Base-by-base conservation (phyloP, 2,797 vertebrate species). In the Chloroceryle amazona region DNA sequence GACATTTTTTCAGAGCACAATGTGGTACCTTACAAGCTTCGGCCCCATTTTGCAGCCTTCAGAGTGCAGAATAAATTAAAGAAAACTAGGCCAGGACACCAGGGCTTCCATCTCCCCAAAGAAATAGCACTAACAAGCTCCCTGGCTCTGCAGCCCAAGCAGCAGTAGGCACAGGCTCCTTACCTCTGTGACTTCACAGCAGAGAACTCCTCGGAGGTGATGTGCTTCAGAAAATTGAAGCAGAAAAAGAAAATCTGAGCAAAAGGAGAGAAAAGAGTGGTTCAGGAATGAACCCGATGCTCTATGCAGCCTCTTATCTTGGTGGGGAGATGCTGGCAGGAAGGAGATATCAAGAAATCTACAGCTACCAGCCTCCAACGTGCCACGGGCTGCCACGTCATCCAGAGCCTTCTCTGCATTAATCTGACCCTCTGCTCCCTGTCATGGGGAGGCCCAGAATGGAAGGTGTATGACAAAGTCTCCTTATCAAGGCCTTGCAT, bases 221-320 rank as follows among this genome's bases (percentile, higher is more conserved):
- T 99, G 98, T 99, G 99, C 99, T 99, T 99, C 99, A 99, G 98
- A 99, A 99, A 99, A 99, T 99, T 99, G 99, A 99, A 99, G 99
- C 99, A 99, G 98, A 99, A 99, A 98, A 99, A 99, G 98, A 99
- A 99, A 98, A 99, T 99, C 99, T 99, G 98, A 95, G 89, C 96
- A 90, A 95, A 94, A 81, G 86, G 96, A 88, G 96, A 68, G 72
- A 81, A 83, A 97, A 95, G 57, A 89, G 47, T 0, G 65, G 81
- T 62, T 90, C 62, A 86, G 92, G 25, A 79, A 54, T 49, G 68
- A 97, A 93, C 93, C 92, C 2, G 21, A 74, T 60, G 87, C 84
- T 79, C 21, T 58, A 17, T 16, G 54, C 60, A 89, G 79, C 79
- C 93, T 87, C 89, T 94, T 93, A 86, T 91, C 67, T 88, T 37